Evolutionary conservation across 2,888 invertebrate genomes (phyloP), one percentile per base, ranked within the genome.

Genomic region (Melipona beecheii): DNA sequence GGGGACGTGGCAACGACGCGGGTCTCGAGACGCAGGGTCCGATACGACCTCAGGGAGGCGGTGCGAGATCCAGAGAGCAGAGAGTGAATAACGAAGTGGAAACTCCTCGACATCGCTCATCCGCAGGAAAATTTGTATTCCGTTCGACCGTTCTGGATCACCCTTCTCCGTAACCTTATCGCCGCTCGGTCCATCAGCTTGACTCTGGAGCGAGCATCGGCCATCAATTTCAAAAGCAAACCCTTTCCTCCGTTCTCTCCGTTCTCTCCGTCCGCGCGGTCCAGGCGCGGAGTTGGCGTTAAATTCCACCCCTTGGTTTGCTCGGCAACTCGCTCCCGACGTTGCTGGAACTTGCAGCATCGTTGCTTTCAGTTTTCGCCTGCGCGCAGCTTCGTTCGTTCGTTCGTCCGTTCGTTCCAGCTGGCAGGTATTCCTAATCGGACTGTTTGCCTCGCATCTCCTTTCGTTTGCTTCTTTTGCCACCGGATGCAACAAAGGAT

Each of bases 161-260:
- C 89, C 89, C 90, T 87, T 84, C 87, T 87, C 87, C 87, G 90
- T 90, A 90, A 90, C 91, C 91, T 92, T 92, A 92, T 93, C 92
- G 91, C 87, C 87, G 85, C 87, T 91, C 91, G 91, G 93, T 92
- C 91, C 92, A 92, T 93, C 92, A 91, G 92, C 90, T 91, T 90
- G 91, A 90, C 91, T 91, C 88, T 86, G 90, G 89, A 87, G 87
- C 89, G 87, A 89, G 83, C 88, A 88, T 88, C 84, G 87, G 84
- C 90, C 91, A 93, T 93, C 92, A 93, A 93, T 93, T 93, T 91
- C 83, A 78, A 86, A 86, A 86, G 89, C 86, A 87, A 90, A 90
- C 91, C 83, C 78, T 84, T 85, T 75, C 83, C 84, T 0, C 36
- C 13, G 50, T 27, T 31, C 80, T 27, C 84, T 0, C 36, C 13